A percentile compares a stretch with the other conserved stretches of the same genome.
These are phyloP conservation scores for Esox masquinongy DNA, from an alignment of 2,797 vertebrate species.

Conservation along the genomic window DNA sequence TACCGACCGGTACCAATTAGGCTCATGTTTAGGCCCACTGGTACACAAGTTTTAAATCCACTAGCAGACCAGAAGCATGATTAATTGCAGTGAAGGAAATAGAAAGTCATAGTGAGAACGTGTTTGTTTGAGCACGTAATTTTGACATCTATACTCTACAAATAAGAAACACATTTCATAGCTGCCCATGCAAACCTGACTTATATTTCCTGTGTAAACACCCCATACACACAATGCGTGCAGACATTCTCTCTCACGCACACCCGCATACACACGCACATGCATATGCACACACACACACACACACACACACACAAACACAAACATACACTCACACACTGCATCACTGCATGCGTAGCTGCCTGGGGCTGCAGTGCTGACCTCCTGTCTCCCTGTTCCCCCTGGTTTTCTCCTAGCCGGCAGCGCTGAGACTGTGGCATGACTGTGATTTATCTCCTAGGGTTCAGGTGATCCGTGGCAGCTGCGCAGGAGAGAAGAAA, in stretches of 20 bases:
- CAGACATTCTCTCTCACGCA: not conserved
- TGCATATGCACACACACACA: not conserved
- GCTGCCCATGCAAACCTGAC: not conserved
- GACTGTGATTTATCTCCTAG: conserved; percentile 56
- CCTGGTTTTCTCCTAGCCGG: conserved; percentile 17
- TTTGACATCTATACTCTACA: not conserved
- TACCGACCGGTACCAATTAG: too few relatives aligned
- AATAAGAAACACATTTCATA: not conserved
- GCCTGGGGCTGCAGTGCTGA: conserved; percentile 18
- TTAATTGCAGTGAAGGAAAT: not conserved
- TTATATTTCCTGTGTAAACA: not conserved
- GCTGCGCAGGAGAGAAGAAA: conserved; percentile 53
- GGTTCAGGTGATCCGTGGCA: conserved; percentile 51
- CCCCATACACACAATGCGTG: not conserved
- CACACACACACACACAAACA: not conserved
- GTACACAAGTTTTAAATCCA: not conserved
- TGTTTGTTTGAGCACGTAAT: not conserved
- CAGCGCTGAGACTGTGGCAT: conserved; percentile 12
- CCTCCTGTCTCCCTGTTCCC: conserved; percentile 21
- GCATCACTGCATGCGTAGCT: not conserved
- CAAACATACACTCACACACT: not conserved
- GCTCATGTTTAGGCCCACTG: not conserved
- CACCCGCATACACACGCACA: not conserved
- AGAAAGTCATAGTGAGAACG: not conserved
- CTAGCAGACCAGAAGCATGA: too few relatives aligned